Evolutionary conservation across 2,113 vertebrate genomes (phyloP), one percentile per base, ranked within the genome.

Genomic region (Lepus americanus): DNA sequence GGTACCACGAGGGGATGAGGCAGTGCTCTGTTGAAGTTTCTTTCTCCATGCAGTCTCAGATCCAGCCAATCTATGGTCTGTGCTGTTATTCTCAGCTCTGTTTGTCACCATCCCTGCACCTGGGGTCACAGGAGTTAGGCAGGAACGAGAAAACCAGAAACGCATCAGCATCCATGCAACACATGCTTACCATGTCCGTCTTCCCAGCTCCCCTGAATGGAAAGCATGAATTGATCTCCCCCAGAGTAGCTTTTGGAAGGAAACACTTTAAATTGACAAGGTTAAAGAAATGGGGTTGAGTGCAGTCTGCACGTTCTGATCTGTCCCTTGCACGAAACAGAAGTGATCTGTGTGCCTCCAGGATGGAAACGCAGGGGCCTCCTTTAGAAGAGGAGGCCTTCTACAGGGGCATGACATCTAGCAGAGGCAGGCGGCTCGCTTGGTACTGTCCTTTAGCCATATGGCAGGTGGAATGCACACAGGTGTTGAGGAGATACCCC

Each of bases 231-330:
- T 74, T 77, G 10, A 66, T 79, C 29, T 59, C 22, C 77, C 4
- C 55, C 77, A n/a, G 91, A 87, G 73, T 51, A 82, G 20, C 53
- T 95, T 80, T 53, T 51, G 76, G 64, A 87, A 85, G 79, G 77
- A 96, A 92, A 77, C 6, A 49, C 4, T 84, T 89, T 25, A 93
- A 59, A 51, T 44, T 83, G 86, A 27, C 44, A 59, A 84, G 10
- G 22, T 86, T 61, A 67, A 82, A 78, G 82, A 76, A 78, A 72
- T 89, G 49, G 23, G 17, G 70, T 44, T 81, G 44, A 7, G 20
- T 73, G 6, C 6, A 29, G 27, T 22, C 74, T 70, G 49, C 25
- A 77, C 33, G 77, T 84, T 91, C 86, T 80, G 39, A 36, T 77
- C 59, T 61, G 39, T 90, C 36, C 16, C 23, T 84, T 23, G 11